These are phyloP conservation scores for Agrochola lota DNA, from an alignment of 2,888 invertebrate genomes.

Conservation along the genomic window DNA sequence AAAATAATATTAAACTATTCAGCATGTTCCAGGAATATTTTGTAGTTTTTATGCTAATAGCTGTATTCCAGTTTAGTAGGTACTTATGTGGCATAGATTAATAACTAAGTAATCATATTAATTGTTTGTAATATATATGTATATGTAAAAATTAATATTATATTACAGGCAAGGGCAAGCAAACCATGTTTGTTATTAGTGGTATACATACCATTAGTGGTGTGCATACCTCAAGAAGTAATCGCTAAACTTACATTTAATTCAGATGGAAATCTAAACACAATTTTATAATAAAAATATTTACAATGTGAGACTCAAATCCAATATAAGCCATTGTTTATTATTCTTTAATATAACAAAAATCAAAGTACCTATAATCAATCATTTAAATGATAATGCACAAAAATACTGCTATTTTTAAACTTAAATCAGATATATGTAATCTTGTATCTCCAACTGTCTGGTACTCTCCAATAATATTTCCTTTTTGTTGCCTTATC, in stretches of 20 bases:
- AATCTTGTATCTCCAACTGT: background rate
- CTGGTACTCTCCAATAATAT: background rate
- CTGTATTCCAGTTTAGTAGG: background rate
- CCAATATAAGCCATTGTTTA: background rate
- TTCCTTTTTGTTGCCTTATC: background rate
- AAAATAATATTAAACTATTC: background rate
- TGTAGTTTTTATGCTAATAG: background rate
- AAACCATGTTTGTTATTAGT: too few relatives aligned
- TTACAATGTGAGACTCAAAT: background rate
- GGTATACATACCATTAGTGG: too few relatives aligned
- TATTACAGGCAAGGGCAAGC: too few relatives aligned
- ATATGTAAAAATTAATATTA: too few relatives aligned
- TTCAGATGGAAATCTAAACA: background rate
- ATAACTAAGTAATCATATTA: too few relatives aligned
- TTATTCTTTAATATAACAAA: background rate
- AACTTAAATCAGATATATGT: constrained; percentile 1
- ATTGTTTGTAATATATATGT: too few relatives aligned
- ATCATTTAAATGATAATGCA: constrained; percentile 9
- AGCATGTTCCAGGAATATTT: background rate
- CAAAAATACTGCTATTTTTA: background rate
- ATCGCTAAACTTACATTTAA: too few relatives aligned
- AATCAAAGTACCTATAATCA: constrained; percentile 5
- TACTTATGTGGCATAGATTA: too few relatives aligned
- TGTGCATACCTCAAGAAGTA: too few relatives aligned
- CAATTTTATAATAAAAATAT: constrained; percentile 4